A percentile compares a stretch with the other conserved stretches of the same genome.
Conservation (phyloP, 2,113 vertebrate species). For the Nestor notabilis region DNA sequence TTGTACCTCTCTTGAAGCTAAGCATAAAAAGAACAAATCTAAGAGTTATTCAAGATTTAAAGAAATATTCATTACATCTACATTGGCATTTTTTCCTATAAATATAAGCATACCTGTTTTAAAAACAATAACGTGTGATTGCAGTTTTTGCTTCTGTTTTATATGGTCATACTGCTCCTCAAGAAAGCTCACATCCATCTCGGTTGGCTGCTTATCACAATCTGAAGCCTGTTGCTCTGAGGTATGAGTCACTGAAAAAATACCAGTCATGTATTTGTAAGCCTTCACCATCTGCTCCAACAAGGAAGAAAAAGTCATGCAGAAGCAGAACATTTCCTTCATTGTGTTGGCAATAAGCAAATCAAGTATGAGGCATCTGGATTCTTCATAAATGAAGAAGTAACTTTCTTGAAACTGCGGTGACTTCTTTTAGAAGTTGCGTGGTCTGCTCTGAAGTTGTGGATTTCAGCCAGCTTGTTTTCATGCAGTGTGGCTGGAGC, state of each 20-base stretch:
- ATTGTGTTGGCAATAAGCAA: constrained; percentile 9
- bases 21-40: neutral
- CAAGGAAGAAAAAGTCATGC: constrained; percentile 66
- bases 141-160: constrained; percentile 75
- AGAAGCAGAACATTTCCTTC: constrained; percentile 72
- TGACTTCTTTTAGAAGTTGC: neutral
- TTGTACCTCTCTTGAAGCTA: neutral
- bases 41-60: neutral
- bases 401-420: neutral
- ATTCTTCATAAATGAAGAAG: neutral
- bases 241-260: constrained; percentile 63
- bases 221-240: constrained; percentile 64
- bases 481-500: neutral
- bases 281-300: constrained; percentile 71
- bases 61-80: neutral
- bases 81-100: neutral
- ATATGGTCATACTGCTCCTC: constrained; percentile 79
- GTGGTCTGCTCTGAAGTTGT: neutral
- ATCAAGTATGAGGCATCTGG: neutral
- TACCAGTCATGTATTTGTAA: constrained; percentile 63
- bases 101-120: constrained; percentile 76
- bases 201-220: constrained; percentile 34
- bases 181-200: constrained; percentile 81
- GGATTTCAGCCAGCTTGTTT: constrained; percentile 1
- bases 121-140: constrained; percentile 75